These are phyloP conservation scores for Spermophilus dauricus DNA, from an alignment of 2,113 vertebrate species.

Conservation along the genomic window DNA sequence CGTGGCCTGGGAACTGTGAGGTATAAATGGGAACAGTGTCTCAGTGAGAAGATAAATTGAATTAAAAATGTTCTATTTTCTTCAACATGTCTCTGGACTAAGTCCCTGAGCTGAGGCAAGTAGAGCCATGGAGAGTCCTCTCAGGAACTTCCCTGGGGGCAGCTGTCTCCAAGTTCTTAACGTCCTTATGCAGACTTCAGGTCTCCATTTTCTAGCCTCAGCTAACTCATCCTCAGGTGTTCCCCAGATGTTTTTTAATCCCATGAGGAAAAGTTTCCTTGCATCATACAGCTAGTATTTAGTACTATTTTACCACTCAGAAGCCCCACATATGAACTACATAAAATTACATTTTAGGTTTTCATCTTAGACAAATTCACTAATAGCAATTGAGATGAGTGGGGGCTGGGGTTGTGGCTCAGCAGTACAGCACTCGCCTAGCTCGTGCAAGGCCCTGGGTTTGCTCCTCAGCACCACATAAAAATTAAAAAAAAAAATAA, in stretches of 20 bases:
- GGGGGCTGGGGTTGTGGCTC: too few species aligned
- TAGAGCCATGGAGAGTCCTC: background rate
- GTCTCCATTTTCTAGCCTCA: background rate
- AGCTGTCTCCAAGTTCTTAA: background rate
- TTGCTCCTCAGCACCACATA: too few species aligned
- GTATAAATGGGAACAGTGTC: background rate
- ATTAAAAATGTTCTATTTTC: background rate
- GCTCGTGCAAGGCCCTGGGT: too few species aligned
- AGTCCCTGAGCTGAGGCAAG: background rate
- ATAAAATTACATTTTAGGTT: constrained; percentile 13
- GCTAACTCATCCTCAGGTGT: background rate
- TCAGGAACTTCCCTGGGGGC: background rate
- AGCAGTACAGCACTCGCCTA: too few species aligned
- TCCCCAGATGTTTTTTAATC: background rate
- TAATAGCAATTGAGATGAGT: background rate
- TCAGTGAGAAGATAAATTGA: background rate
- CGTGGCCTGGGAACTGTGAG: background rate
- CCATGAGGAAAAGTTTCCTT: background rate
- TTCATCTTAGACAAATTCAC: background rate
- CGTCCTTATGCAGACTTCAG: background rate
- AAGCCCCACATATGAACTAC: background rate
- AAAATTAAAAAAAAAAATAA: too few species aligned
- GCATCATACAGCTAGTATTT: background rate
- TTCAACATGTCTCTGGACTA: background rate
- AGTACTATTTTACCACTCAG: background rate